phyloP scores from a whole-genome alignment of 2,113 vertebrate species.

The Nyctibius bracteatus region DNA sequence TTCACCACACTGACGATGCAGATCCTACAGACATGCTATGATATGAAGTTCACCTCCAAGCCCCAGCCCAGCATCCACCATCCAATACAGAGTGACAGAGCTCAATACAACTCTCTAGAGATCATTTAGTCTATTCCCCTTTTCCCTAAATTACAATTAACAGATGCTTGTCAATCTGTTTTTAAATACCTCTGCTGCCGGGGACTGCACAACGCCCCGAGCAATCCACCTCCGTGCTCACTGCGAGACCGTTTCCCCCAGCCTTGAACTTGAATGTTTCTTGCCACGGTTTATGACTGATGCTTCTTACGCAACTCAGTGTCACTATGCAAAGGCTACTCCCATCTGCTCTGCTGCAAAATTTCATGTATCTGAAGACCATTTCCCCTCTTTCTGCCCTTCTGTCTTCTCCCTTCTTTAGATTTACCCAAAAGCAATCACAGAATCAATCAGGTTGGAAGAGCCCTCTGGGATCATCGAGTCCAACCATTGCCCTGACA shows the following conservation, averaged over 20 bases:
- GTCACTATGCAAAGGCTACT: not conserved
- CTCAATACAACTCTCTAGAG: not conserved
- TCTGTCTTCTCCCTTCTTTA: not conserved
- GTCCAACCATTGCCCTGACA: too few relatives aligned
- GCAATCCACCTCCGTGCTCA: rapidly evolving
- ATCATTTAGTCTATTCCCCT: too few relatives aligned
- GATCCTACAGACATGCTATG: rapidly evolving
- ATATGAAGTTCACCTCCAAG: not conserved
- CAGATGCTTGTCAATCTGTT: not conserved
- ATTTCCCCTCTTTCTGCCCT: not conserved
- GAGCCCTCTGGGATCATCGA: too few relatives aligned
- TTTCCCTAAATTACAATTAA: not conserved
- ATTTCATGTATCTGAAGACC: not conserved
- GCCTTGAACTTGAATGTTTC: rapidly evolving
- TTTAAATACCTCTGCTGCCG: not conserved
- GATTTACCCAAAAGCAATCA: not conserved
- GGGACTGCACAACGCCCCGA: not conserved
- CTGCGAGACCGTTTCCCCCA: not conserved
- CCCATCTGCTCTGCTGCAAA: not conserved
- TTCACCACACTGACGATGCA: not conserved
- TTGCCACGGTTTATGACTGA: too few relatives aligned
- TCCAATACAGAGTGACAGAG: rapidly evolving
- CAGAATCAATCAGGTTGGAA: too few relatives aligned
- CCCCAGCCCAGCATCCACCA: not conserved
- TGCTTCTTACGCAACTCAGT: rapidly evolving